Base-by-base conservation (phyloP, 1,140 invertebrate species). In the Dreissena rostriformis region DNA sequence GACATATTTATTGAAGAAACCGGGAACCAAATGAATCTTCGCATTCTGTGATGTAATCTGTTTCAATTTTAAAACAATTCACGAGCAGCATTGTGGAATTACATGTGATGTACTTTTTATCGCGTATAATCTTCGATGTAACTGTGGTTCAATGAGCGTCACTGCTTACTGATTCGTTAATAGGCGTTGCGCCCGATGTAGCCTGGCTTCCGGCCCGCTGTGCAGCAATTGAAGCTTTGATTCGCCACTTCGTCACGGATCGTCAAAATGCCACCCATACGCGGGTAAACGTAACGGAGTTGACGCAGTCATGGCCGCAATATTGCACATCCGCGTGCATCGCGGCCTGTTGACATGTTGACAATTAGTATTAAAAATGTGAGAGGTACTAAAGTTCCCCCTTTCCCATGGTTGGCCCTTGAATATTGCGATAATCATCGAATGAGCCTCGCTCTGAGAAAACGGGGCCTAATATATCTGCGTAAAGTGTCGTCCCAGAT, bases 71-170 rank as follows among this genome's bases (percentile, higher is more conserved):
- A 19, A 68, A 28, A 24, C 15, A 24, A 68, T 24, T 68, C 15
- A 68, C 67, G 57, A 19, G 2, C 17, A 5, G 22, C 17, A 24
- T 61, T 61, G 57, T 53, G 78, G 68, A 39, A 39, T 39, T 39
- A 39, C n/a, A n/a, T n/a, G n/a, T n/a, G n/a, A n/a, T 70, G 61
- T 82, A 82, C 52, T 39, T 75, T 82, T 82, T 82, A 82, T 82
- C 80, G 80, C 80, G 71, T 52, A 82, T 73, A 49, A 75, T 75
- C 57, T 63, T 53, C 2, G 57, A 2, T 61, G 17, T 61, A 5
- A 61, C 57, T 61, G 4, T 2, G 17, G 57, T 61, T 61, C 52
- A 24, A 17, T 24, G 39, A 22, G 55, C 65, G 65, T 76, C 39
- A 55, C 39, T n/a, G 77, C 67, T 65, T 70, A 79, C 53, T 79